Percentiles rank a stretch among this genome's conserved stretches.
These are phyloP conservation scores for Astyanax mexicanus DNA, from an alignment of 2,797 vertebrate species.

Conservation along the genomic window DNA sequence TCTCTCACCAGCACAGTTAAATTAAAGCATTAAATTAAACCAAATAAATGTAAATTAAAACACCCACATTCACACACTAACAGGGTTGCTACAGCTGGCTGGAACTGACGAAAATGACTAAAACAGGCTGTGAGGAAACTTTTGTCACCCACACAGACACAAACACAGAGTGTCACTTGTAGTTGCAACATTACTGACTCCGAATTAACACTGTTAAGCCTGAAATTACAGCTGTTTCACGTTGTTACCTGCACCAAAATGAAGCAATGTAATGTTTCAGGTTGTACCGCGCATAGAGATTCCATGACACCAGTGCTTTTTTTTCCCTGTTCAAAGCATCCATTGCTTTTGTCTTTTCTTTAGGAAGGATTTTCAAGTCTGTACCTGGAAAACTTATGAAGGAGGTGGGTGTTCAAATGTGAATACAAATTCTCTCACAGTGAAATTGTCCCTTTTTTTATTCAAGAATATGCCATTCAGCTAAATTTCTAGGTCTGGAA, in stretches of 20 bases:
- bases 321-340: no score
- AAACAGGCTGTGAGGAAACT: background rate
- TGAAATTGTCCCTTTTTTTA: no score
- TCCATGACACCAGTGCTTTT: background rate
- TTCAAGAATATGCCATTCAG: no score
- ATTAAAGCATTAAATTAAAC: no score
- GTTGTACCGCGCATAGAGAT: background rate
- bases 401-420: constrained; percentile 44
- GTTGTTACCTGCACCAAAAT: background rate
- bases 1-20: no score
- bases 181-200: background rate
- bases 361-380: constrained; percentile 62
- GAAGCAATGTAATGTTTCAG: background rate
- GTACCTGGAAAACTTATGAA: constrained; percentile 61
- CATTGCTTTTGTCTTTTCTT: background rate
- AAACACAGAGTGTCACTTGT: no score
- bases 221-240: background rate
- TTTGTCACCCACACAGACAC: no score
- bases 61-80: no score
- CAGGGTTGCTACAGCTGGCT: background rate
- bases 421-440: background rate
- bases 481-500: no score
- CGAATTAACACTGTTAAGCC: background rate
- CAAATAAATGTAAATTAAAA: no score
- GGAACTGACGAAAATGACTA: background rate